phyloP scores from a whole-genome alignment of 1,140 invertebrate species.

The Akabosia matsudoensis region DNA sequence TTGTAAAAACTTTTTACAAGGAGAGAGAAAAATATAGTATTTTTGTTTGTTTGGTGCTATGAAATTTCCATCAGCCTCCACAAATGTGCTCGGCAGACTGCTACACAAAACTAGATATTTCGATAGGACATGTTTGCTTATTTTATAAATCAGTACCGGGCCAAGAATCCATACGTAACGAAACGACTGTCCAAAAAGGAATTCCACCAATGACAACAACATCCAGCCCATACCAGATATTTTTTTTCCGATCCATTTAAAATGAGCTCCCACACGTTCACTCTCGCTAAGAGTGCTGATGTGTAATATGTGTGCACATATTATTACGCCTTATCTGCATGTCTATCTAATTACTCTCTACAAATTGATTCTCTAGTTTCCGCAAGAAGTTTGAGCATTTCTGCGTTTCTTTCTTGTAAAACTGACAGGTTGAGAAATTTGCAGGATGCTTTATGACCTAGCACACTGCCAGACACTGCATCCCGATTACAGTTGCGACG shows the following conservation, averaged over 20 bases:
- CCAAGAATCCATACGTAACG: slow-evolving; percentile 8
- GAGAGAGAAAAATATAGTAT: not conserved
- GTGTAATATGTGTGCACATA: not conserved
- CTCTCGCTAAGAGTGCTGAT: not conserved
- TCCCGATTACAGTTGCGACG: no score
- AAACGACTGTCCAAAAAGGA: no score
- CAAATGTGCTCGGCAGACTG: not conserved
- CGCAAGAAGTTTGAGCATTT: no score
- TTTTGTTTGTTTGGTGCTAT: no score
- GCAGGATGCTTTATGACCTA: no score
- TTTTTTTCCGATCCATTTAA: not conserved
- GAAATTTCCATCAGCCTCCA: slow-evolving; percentile 1
- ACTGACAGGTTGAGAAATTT: no score
- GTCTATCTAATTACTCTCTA: not conserved
- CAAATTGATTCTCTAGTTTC: no score
- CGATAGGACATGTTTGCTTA: no score
- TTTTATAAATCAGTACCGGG: no score
- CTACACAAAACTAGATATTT: no score
- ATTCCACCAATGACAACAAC: slow-evolving; percentile 23
- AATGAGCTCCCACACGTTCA: slow-evolving; percentile 5
- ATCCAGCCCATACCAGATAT: slow-evolving; percentile 21
- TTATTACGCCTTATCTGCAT: not conserved
- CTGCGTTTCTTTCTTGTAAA: no score
- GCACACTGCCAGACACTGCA: no score
- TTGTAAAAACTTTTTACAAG: not conserved